Conservation (phyloP, 2,888 invertebrate genomes). For the Imbricaverruca yamaguchii region DNA sequence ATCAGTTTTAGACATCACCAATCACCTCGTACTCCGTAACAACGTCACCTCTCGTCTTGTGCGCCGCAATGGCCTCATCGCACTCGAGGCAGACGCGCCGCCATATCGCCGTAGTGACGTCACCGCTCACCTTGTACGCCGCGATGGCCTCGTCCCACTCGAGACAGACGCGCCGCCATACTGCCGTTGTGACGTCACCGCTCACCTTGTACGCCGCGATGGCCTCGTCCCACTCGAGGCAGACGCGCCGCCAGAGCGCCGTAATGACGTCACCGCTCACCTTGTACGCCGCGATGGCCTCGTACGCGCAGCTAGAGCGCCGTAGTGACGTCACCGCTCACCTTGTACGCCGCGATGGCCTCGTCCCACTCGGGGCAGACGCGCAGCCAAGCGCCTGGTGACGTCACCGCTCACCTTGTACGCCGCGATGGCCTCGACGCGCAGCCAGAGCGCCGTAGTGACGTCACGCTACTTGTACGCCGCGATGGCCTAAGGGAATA, state of each 20-base stretch:
- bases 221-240: constrained; percentile 42
- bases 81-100: constrained; percentile 42
- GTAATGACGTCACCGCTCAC: too few relatives aligned
- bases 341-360: constrained; percentile 33
- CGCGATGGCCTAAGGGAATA: too few relatives aligned
- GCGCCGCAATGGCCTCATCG: constrained; percentile 19
- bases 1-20: too few relatives aligned
- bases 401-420: constrained; percentile 39
- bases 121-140: constrained; percentile 35
- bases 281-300: too few relatives aligned
- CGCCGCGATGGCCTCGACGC: constrained; percentile 41
- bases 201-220: constrained; percentile 35
- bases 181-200: constrained; percentile 40
- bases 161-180: constrained; percentile 53
- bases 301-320: too few relatives aligned
- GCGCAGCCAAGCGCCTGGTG: too few relatives aligned
- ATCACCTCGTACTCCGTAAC: too few relatives aligned
- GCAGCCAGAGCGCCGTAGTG: constrained; percentile 55
- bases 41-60: too few relatives aligned
- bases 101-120: constrained; percentile 38
- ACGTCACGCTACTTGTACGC: constrained; percentile 38
- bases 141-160: constrained; percentile 38
- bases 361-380: constrained; percentile 47
- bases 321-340: constrained; percentile 31
- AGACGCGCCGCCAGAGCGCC: too few relatives aligned